Evolutionary conservation across 1,140 invertebrate species (phyloP), one percentile per base, ranked within the genome.

Genomic region (Zaprionus davidi): DNA sequence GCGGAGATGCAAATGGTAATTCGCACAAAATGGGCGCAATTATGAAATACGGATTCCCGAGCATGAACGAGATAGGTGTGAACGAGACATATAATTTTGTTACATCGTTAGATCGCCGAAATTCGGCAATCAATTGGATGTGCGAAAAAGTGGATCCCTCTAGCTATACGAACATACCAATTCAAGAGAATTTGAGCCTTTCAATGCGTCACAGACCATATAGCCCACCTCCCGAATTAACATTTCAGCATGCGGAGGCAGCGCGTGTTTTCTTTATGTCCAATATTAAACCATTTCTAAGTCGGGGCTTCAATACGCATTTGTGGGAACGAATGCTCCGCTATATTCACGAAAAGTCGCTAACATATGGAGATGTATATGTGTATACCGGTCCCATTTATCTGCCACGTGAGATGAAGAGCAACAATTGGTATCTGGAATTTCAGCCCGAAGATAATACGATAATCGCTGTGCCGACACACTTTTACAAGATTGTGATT

Each of bases 381-480:
- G 96, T 99, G 41, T 98, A 98, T 91, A 99, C 98, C 1, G 99
- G 99, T n/a, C 98, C 99, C 12, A 93, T 99, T 4, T 99, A 98
- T 93, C 93, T 99, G 81, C 98, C 99, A 15, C 96, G 97, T 87
- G 94, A 94, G 82, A 4, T 87, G n/a, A 96, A 97, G 91, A 68
- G 93, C 15, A 96, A 98, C 11, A 98, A 98, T 93, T 95, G 95
- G 51, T 99, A 99, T 93, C 95, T 99, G 0, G 96, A 96, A 83
- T 99, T 99, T 93, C 96, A 99, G 95, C 98, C 99, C 1, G 97
- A 99, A 78, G 98, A 98, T 1, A 93, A 94, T 0, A 98, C 98
- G 93, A 95, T 98, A 81, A 98, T 99, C 9, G 97, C 98, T 3
- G 98, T 99, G 12, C 99, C 99, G 0, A 99, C 99, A 1, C 99